phyloP scores from a whole-genome alignment of 2,888 invertebrate genomes.

The Agrotis clavis region DNA sequence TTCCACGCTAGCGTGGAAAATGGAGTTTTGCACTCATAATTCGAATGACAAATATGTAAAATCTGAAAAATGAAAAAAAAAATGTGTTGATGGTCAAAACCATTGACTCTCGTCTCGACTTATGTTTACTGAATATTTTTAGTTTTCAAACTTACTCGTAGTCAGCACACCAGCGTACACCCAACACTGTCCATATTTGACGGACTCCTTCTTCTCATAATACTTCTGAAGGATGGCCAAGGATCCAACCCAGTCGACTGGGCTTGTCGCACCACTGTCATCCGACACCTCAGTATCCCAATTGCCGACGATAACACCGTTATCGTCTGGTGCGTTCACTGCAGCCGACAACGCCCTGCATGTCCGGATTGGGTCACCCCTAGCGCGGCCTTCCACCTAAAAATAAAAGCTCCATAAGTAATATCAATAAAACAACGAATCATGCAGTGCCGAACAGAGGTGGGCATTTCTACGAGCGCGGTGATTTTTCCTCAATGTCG shows the following conservation, averaged over 20 bases:
- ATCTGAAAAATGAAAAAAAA: too few relatives aligned
- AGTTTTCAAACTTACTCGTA: constrained; percentile 90
- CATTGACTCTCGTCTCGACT: too few relatives aligned
- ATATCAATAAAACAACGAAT: constrained; percentile 4
- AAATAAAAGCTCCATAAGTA: background rate
- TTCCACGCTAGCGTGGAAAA: too few relatives aligned
- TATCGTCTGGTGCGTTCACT: constrained; percentile 96
- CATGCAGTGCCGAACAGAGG: too few relatives aligned
- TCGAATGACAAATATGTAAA: too few relatives aligned
- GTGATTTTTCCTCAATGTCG: too few relatives aligned
- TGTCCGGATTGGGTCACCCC: constrained; percentile 95
- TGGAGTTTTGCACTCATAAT: too few relatives aligned
- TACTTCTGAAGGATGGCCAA: constrained; percentile 96
- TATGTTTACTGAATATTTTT: too few relatives aligned
- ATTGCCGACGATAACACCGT: constrained; percentile 96
- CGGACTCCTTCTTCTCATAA: constrained; percentile 95
- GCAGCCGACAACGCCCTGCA: constrained; percentile 96
- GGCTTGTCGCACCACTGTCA: constrained; percentile 96
- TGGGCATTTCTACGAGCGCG: too few relatives aligned
- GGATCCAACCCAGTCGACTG: constrained; percentile 97
- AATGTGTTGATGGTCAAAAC: too few relatives aligned
- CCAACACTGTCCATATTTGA: constrained; percentile 99
- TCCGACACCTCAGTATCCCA: constrained; percentile 96
- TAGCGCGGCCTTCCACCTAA: constrained; percentile 90
- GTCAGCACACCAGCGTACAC: constrained; percentile 97